Base-by-base conservation (phyloP, 2,888 invertebrate genomes). In the Drosophila neonasuta region DNA sequence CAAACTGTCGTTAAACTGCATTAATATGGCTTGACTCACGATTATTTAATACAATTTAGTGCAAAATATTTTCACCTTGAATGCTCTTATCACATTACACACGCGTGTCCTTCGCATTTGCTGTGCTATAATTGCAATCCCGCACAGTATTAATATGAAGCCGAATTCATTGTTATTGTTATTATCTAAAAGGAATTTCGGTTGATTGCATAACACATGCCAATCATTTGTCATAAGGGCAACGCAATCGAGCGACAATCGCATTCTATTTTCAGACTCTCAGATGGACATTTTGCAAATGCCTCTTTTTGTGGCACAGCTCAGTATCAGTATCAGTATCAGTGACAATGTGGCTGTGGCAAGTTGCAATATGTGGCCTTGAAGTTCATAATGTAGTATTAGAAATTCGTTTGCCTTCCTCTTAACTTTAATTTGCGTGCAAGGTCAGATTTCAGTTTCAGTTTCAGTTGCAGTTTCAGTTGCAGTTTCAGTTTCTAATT, bases 401-500 rank as follows among this genome's bases (percentile, higher is more conserved):
- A 29, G 15, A 39, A 48, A 39, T 36, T 15, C 8, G 15, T 46
- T 36, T 9, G 29, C 49, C 34, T 41, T 2, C 30, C 41, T 36
- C 15, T 17, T 32, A 46, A 44, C 39, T 60, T 60, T 39, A 50
- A 69, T 57, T 62, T 60, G 10, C 32, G 17, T 51, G 42, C 57
- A 50, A 71, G 66, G 61, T 56, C 65, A 56, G 39, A 24, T 41
- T 46, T 32, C 46, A 34, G 52, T 29, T 56, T 66, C 58, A 24
- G 34, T 45, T 51, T 8, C 32, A 34, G 52, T 29, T 56, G 66
- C 58, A 24, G 34, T 45, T 51, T 8, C 32, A 10, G 32, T 32
- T 32, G 0, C 32, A 32, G 39, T 39, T 46, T 32, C 46, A 34
- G 52, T 29, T 56, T 71, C 58, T 62, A 71, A 74, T 64, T 74